Percentiles rank a stretch among this genome's conserved stretches.
phyloP scores from a whole-genome alignment of 2,888 invertebrate genomes.

The Trachelus iudaicus region DNA sequence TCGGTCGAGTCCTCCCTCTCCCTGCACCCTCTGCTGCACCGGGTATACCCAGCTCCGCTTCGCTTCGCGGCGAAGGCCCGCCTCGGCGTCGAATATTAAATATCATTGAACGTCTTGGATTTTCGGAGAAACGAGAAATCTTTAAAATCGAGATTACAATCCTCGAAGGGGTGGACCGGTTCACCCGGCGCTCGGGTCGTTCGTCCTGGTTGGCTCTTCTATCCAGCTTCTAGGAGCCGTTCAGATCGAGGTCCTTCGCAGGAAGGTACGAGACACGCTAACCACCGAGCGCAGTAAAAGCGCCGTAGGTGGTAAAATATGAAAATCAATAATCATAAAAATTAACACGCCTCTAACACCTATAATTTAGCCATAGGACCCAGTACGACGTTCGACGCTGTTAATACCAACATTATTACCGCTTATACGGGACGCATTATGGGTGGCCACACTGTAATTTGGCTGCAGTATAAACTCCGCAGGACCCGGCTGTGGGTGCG shows the following conservation, averaged over 20 bases:
- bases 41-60: constrained; percentile 8
- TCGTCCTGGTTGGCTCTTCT: too few species aligned
- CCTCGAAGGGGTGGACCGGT: too few species aligned
- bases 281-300: constrained; percentile 11
- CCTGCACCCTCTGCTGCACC: constrained; percentile 9
- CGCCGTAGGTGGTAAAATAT: constrained; percentile 57
- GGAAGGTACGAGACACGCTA: not conserved
- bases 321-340: constrained; percentile 65
- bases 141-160: not conserved
- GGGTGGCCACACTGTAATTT: constrained; percentile 62
- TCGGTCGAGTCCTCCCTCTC: constrained; percentile 13
- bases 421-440: constrained; percentile 47
- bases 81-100: constrained; percentile 43
- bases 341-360: constrained; percentile 59
- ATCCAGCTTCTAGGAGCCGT: too few species aligned
- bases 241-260: too few species aligned
- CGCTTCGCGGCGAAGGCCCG: not conserved
- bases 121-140: constrained; percentile 28
- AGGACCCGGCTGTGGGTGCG: constrained; percentile 19
- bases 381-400: constrained; percentile 38
- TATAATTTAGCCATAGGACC: constrained; percentile 47
- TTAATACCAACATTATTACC: constrained; percentile 64
- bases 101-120: constrained; percentile 46
- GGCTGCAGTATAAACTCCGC: constrained; percentile 59
- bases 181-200: too few species aligned